A percentile compares a stretch with the other conserved stretches of the same genome.
Evolutionary conservation across 92 coral and sea anemone species (phyloP).

Genomic region (Phymanthus crucifer): DNA sequence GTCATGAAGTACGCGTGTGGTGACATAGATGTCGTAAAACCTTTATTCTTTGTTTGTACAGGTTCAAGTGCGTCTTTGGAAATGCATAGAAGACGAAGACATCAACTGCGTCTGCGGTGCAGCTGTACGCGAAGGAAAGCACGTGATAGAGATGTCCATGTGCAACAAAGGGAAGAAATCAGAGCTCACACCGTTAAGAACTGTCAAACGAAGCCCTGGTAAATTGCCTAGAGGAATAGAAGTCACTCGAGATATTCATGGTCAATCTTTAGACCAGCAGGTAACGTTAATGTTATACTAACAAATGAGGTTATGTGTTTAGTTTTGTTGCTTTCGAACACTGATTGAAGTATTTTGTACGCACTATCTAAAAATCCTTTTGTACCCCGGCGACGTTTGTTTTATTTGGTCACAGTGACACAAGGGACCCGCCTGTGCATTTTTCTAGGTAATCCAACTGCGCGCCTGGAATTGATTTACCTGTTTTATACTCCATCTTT

Average conservation of each 20-base stretch:
- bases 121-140: constrained; percentile 39
- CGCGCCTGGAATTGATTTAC: too few relatives aligned
- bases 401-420: too few relatives aligned
- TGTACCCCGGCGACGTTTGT: too few relatives aligned
- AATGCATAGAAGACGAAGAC: neutral
- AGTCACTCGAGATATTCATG: neutral
- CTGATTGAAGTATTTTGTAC: too few relatives aligned
- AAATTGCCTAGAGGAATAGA: constrained; percentile 15
- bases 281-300: constrained; percentile 3
- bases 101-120: constrained; percentile 48
- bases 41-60: neutral
- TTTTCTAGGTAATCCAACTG: too few relatives aligned
- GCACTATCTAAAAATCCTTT: too few relatives aligned
- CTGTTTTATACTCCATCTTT: too few relatives aligned
- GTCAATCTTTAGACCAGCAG: constrained; percentile 21
- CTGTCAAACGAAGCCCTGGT: constrained; percentile 20
- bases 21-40: neutral
- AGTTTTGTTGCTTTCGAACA: too few relatives aligned
- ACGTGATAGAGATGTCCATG: constrained; percentile 16
- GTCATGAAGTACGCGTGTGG: neutral
- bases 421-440: too few relatives aligned
- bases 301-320: neutral
- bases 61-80: constrained; percentile 20
- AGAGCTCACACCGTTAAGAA: constrained; percentile 12
- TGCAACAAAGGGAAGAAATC: neutral